Evolutionary conservation across 2,113 vertebrate genomes (phyloP), one percentile per base, ranked within the genome.

Genomic region (Leucopsar rothschildi): DNA sequence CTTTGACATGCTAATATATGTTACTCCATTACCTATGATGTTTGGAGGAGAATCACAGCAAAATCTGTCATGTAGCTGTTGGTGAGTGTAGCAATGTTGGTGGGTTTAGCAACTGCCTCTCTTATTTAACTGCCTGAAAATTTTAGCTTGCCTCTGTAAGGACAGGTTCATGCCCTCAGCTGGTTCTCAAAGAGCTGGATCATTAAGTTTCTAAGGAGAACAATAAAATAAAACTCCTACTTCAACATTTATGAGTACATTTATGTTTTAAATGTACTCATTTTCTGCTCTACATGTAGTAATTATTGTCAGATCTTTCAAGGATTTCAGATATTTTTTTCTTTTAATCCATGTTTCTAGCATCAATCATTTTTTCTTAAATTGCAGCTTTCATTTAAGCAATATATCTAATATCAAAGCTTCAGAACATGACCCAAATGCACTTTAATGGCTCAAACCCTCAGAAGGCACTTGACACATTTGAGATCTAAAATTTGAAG

Each of bases 211-310:
- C 90, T 79, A 71, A 89, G 88, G 79, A 91, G 91, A 92, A 88
- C 37, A 91, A 94, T 86, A 86, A 92, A 90, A 94, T 78, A 92
- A 90, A 94, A 66, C 80, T 88, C 66, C 69, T 18, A 68, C 63
- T 93, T 92, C 66, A 82, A 79, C 44, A 42, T 89, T 76, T 86
- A 76, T 57, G 61, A 86, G 71, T 83, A 79, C 91, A 79, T 93
- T 71, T 28, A 12, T 69, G 20, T 76, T 85, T 69, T 63, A 94
- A 90, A 95, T 90, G 52, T 89, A 66, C 78, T 92, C 40, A 76
- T 95, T 89, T 95, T 89, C 83, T 87, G 14, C 40, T 93, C 69
- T 82, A n/a, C 53, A 21, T 72, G 57, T 64, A 89, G 61, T 75
- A 66, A 92, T 73, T 91, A 68, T 84, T 95, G 73, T 68, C 80